These are phyloP conservation scores for Leptoteleia sp. DNA, from an alignment of 1,140 invertebrate genomes.

Conservation along the genomic window DNA sequence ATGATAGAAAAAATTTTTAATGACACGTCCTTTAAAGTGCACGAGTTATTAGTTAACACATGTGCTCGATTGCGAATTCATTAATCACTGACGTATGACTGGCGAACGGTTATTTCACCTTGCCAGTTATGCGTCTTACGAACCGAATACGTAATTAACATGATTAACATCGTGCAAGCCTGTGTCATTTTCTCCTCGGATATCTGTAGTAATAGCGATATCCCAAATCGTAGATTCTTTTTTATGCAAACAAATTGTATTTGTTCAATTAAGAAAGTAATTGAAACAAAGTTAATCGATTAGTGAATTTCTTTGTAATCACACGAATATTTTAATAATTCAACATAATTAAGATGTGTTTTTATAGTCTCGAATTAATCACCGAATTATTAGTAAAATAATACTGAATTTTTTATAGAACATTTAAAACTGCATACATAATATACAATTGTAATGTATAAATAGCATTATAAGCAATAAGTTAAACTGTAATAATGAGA, in stretches of 20 bases:
- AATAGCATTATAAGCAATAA: no score
- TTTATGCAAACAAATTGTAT: constrained; percentile 12
- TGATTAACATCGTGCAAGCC: constrained; percentile 49
- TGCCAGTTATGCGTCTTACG: constrained; percentile 52
- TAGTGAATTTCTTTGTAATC: no score
- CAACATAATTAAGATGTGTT: no score
- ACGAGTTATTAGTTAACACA: constrained; percentile 64
- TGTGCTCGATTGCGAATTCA: constrained; percentile 56
- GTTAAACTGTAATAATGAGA: no score
- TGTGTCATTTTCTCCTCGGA: constrained; percentile 18
- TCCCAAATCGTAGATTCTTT: constrained; percentile 20
- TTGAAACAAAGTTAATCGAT: constrained; percentile 4
- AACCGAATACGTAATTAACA: constrained; percentile 50
- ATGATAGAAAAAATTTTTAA: constrained; percentile 43
- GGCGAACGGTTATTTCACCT: constrained; percentile 61
- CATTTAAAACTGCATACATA: no score
- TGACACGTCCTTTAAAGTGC: constrained; percentile 56
- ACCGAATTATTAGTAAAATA: no score
- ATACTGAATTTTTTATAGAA: no score
- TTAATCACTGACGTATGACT: constrained; percentile 59
- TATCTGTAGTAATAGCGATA: background rate
- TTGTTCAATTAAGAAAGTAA: constrained; percentile 10
- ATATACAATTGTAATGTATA: no score
- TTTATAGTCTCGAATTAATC: no score
- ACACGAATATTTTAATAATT: no score